Evolutionary conservation across 64 coral and sea anemone species (phyloP).

Genomic region (Porites lutea): DNA sequence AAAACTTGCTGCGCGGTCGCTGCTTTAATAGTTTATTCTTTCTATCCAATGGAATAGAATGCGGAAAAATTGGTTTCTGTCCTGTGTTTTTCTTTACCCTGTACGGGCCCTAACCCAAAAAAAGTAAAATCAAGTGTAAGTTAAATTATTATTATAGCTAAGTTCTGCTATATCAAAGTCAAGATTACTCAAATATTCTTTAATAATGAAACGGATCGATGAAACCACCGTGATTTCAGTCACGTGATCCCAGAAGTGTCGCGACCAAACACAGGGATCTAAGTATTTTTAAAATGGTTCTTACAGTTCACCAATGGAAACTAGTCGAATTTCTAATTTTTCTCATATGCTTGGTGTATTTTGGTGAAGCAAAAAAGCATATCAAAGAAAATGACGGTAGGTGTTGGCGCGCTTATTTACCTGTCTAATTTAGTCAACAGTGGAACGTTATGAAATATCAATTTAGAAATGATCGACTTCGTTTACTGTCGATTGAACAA

Average conservation of each 20-base stretch:
- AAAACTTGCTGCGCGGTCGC: no score
- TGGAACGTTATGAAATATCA: neutral
- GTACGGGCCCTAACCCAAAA: no score
- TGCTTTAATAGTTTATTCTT: no score
- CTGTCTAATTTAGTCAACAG: neutral
- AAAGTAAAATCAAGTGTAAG: no score
- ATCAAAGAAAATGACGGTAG: conserved; percentile 6
- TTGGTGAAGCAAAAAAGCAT: neutral
- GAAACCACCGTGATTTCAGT: neutral
- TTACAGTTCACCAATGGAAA: neutral
- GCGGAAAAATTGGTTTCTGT: no score
- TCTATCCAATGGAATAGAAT: no score
- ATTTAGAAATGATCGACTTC: neutral
- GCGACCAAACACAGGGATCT: neutral
- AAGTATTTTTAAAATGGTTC: conserved; percentile 13
- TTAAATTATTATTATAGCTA: no score
- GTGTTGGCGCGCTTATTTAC: neutral
- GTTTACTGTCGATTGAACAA: no score
- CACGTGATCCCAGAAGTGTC: conserved; percentile 22
- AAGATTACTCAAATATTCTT: neutral
- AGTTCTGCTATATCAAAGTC: no score
- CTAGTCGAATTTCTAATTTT: neutral
- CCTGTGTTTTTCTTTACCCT: no score
- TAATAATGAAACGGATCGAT: conserved; percentile 2
- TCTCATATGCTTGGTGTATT: neutral